Percentiles rank a stretch among this genome's conserved stretches.
Conservation (phyloP, 2,113 vertebrate species). For the Pogona vitticeps region DNA sequence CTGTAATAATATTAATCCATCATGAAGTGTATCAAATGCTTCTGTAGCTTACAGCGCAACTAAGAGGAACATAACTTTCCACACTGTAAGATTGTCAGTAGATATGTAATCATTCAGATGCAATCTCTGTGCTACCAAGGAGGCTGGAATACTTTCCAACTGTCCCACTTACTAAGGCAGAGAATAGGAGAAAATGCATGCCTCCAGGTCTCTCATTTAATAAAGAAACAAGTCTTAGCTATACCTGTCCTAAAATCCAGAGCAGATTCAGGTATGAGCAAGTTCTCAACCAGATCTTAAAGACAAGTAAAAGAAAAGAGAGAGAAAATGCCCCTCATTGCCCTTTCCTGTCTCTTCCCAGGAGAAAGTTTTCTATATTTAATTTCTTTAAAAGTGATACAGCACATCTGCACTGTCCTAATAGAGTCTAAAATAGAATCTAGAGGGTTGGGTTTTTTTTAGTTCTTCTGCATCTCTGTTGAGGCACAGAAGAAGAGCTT, state of each 20-base stretch:
- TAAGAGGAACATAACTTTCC: neutral
- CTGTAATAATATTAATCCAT: slow-evolving; percentile 2
- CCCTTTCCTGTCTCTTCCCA: neutral
- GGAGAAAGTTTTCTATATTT: neutral
- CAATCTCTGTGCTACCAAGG: no score
- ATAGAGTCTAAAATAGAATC: no score
- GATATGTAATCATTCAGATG: neutral
- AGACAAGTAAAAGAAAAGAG: no score
- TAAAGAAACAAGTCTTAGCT: neutral
- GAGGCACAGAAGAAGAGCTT: no score
- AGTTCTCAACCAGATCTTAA: no score
- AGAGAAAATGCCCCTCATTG: no score
- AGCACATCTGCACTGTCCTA: no score
- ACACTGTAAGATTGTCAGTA: neutral
- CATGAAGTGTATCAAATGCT: neutral
- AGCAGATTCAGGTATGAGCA: no score
- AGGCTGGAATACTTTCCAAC: neutral
- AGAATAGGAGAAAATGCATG: neutral
- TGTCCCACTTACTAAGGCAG: neutral
- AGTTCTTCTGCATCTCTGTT: neutral
- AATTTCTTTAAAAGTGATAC: no score
- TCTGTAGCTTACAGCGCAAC: neutral
- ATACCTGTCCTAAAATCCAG: neutral
- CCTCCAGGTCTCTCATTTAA: neutral
- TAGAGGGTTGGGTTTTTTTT: neutral